Conservation (phyloP, 2,888 invertebrate genomes). For the Gibbula magus region DNA sequence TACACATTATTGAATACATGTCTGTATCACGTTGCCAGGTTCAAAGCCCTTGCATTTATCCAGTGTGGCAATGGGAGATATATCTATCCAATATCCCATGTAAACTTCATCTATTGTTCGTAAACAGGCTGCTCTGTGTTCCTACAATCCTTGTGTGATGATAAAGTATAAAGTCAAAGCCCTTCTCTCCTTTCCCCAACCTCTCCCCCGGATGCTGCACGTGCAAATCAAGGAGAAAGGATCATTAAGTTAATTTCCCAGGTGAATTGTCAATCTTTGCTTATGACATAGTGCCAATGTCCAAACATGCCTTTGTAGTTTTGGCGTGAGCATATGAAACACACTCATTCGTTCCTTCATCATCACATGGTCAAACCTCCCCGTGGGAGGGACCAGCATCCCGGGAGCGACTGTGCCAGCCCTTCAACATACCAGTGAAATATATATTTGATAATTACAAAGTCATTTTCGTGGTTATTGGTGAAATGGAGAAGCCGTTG, state of each 20-base stretch:
- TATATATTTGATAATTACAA: conserved; percentile 3
- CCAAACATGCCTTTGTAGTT: background rate
- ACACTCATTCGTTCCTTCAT: background rate
- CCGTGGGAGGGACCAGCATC: no score
- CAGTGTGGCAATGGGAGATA: background rate
- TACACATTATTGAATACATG: no score
- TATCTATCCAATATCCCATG: background rate
- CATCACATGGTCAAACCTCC: no score
- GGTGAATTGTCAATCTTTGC: background rate
- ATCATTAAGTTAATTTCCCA: conserved; percentile 2
- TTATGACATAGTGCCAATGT: background rate
- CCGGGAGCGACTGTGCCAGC: background rate
- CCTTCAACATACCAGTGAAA: background rate
- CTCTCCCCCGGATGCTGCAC: background rate
- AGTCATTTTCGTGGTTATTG: background rate
- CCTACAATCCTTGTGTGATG: no score
- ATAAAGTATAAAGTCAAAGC: background rate
- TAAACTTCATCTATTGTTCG: background rate
- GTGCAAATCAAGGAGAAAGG: background rate
- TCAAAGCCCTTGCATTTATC: no score
- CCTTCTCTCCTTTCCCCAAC: background rate
- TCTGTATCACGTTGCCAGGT: no score
- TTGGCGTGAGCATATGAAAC: background rate
- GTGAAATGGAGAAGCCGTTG: background rate
- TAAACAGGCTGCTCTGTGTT: background rate